Evolutionary conservation across 2,888 invertebrate species (phyloP).

Genomic region (Drosophila imparisetae): DNA sequence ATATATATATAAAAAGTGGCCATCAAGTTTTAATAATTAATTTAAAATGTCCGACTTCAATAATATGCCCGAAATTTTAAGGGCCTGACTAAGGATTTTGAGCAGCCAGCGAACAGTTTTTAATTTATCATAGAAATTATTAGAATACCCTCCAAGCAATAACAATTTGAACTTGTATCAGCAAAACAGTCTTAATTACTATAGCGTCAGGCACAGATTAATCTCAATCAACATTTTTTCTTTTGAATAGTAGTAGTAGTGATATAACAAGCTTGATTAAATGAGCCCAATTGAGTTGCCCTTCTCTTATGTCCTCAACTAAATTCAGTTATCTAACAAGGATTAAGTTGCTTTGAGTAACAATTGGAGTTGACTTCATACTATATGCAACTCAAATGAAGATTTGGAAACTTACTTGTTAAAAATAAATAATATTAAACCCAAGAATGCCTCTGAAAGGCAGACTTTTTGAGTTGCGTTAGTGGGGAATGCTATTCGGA

Average conservation of each 20-base stretch:
- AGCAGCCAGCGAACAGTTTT: not conserved
- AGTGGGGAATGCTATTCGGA: not conserved
- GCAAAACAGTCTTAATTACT: slow-evolving; percentile 12
- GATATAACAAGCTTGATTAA: slow-evolving; percentile 26
- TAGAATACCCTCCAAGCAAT: not conserved
- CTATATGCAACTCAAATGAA: not conserved
- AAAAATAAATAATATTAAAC: not conserved
- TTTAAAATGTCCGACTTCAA: not conserved
- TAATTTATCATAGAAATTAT: no score
- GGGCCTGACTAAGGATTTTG: not conserved
- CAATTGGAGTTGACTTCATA: not conserved
- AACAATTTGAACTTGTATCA: not conserved
- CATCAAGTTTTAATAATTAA: not conserved
- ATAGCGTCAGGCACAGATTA: not conserved
- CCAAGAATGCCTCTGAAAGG: not conserved
- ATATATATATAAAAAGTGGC: no score
- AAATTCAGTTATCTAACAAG: not conserved
- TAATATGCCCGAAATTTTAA: not conserved
- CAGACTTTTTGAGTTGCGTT: not conserved
- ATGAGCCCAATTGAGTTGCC: slow-evolving; percentile 4
- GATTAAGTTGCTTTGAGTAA: not conserved
- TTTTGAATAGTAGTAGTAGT: not conserved
- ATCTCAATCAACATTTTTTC: not conserved
- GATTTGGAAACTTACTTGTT: not conserved
- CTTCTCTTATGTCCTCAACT: not conserved